A percentile compares a stretch with the other conserved stretches of the same genome.
These are phyloP conservation scores for Parnassius glacialis DNA, from an alignment of 2,888 invertebrate genomes.

Conservation along the genomic window DNA sequence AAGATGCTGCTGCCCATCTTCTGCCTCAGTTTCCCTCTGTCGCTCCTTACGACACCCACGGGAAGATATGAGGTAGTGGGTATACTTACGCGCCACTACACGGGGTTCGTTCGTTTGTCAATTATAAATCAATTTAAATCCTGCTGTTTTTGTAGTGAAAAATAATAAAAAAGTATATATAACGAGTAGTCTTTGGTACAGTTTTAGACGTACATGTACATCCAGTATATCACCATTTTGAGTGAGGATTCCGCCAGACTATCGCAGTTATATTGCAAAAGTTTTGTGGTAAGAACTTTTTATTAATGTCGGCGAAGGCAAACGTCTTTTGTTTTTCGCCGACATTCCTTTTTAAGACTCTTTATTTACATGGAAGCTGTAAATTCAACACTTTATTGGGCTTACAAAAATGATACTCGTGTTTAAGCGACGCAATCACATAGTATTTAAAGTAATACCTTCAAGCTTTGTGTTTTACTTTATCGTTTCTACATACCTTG, in stretches of 20 bases:
- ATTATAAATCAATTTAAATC: too few species aligned
- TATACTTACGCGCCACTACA: too few species aligned
- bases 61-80: too few species aligned
- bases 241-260: slow-evolving; percentile 28
- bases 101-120: too few species aligned
- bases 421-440: background rate
- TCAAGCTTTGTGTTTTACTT: background rate
- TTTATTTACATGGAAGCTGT: slow-evolving; percentile 50
- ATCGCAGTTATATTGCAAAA: slow-evolving; percentile 68
- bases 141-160: too few species aligned
- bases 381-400: slow-evolving; percentile 50
- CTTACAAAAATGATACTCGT: slow-evolving; percentile 7
- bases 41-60: too few species aligned
- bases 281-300: slow-evolving; percentile 59
- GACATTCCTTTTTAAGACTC: slow-evolving; percentile 41
- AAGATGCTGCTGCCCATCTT: too few species aligned
- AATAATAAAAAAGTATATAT: too few species aligned
- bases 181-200: too few species aligned
- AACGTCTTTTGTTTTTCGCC: slow-evolving; percentile 57
- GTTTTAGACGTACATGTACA: background rate
- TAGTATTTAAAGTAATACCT: background rate
- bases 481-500: background rate
- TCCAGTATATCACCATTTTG: slow-evolving; percentile 4
- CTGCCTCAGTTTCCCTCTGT: too few species aligned
- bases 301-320: slow-evolving; percentile 55